Conservation (phyloP, 92 coral and sea anemone genomes). For the Porites lobata region DNA sequence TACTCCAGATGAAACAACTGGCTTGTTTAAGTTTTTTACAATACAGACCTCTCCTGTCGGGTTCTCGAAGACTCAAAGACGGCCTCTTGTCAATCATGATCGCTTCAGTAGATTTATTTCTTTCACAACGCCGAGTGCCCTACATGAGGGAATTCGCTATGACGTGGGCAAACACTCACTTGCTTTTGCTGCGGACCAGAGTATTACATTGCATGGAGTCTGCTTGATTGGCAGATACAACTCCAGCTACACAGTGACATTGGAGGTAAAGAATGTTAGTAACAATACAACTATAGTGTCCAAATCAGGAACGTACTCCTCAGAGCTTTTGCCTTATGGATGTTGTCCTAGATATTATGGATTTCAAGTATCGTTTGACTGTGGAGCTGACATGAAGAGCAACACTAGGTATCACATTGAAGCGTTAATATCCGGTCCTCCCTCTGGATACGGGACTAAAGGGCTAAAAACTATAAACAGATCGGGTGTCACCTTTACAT, state of each 20-base stretch:
- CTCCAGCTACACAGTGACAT: background rate
- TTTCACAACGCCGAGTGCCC: too few relatives aligned
- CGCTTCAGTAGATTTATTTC: too few relatives aligned
- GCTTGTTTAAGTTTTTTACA: background rate
- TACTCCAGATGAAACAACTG: background rate
- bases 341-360: background rate
- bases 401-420: slow-evolving; percentile 20
- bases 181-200: background rate
- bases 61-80: background rate
- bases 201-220: background rate
- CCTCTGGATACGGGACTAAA: background rate
- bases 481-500: background rate
- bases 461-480: background rate
- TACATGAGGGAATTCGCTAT: too few relatives aligned
- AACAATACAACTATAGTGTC: too few relatives aligned
- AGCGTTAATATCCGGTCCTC: background rate
- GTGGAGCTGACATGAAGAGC: slow-evolving; percentile 21
- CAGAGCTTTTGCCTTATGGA: background rate
- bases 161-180: too few relatives aligned
- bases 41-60: background rate
- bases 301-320: background rate
- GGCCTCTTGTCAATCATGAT: background rate
- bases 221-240: background rate
- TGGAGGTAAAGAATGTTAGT: background rate
- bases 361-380: slow-evolving; percentile 47